Conservation (phyloP, 2,888 invertebrate species). For the Biston stratarius region DNA sequence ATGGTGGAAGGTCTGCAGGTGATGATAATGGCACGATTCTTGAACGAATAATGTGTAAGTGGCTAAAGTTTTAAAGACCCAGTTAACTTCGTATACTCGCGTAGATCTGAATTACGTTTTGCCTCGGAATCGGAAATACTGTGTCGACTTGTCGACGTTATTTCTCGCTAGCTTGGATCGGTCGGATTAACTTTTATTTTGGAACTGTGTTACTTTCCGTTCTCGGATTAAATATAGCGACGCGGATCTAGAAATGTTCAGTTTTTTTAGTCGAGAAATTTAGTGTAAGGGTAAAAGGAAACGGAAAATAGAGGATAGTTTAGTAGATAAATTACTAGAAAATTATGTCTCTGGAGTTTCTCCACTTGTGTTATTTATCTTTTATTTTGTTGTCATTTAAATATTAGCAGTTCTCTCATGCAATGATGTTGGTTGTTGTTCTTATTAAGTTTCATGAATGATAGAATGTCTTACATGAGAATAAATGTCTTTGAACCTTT, state of each 20-base stretch:
- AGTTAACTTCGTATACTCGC: not conserved
- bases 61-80: too few relatives aligned
- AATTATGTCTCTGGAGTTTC: too few relatives aligned
- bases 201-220: slow-evolving; percentile 12
- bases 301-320: not conserved
- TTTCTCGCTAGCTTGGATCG: slow-evolving; percentile 14
- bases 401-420: too few relatives aligned
- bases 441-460: too few relatives aligned
- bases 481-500: too few relatives aligned
- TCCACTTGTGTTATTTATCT: too few relatives aligned
- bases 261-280: not conserved
- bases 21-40: too few relatives aligned
- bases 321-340: not conserved
- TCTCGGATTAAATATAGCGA: slow-evolving; percentile 7
- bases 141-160: slow-evolving; percentile 14
- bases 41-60: too few relatives aligned
- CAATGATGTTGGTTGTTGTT: too few relatives aligned
- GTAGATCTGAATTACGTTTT: not conserved
- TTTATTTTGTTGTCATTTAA: too few relatives aligned
- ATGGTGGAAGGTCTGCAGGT: too few relatives aligned
- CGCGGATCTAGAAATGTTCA: slow-evolving; percentile 5
- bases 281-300: not conserved
- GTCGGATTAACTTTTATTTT: slow-evolving; percentile 21
- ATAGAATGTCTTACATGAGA: too few relatives aligned
- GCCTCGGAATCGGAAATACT: slow-evolving; percentile 3